Evolutionary conservation across 1,140 invertebrate species (phyloP).

Genomic region (Telenomus remus): DNA sequence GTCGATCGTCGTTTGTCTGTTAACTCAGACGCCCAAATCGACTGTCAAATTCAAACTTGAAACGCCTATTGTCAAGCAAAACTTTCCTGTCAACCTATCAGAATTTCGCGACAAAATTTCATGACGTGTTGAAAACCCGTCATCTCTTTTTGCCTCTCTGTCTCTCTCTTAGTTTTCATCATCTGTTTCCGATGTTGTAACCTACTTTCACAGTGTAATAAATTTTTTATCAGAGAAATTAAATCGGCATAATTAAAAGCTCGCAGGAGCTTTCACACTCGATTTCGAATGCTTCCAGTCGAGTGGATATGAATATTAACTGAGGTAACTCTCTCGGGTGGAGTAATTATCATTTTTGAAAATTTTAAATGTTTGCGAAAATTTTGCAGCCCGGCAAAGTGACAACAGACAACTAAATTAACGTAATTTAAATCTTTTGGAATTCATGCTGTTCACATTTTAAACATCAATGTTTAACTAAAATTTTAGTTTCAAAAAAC

Average conservation of each 20-base stretch:
- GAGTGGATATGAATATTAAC: not conserved
- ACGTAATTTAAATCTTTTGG: too few relatives aligned
- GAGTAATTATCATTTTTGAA: too few relatives aligned
- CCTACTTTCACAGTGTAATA: constrained; percentile 5
- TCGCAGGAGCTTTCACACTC: not conserved
- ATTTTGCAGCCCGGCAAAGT: too few relatives aligned
- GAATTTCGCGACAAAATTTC: constrained; percentile 13
- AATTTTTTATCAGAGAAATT: constrained; percentile 4
- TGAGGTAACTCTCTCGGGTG: too few relatives aligned
- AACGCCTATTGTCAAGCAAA: constrained; percentile 5
- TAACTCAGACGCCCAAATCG: too few relatives aligned
- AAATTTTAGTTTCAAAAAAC: too few relatives aligned
- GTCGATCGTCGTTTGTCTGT: too few relatives aligned
- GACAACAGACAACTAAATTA: too few relatives aligned
- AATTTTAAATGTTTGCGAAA: too few relatives aligned
- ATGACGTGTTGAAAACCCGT: not conserved
- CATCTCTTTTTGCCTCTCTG: not conserved
- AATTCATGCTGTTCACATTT: too few relatives aligned
- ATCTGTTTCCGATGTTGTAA: constrained; percentile 6
- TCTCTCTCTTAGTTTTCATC: not conserved
- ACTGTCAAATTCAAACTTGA: constrained; percentile 1
- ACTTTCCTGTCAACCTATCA: constrained; percentile 3
- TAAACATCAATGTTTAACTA: too few relatives aligned
- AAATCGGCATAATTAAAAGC: constrained; percentile 5
- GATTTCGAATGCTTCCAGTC: not conserved